Evolutionary conservation across 2,888 invertebrate genomes (phyloP).

Genomic region (Lycophotia porphyrea): DNA sequence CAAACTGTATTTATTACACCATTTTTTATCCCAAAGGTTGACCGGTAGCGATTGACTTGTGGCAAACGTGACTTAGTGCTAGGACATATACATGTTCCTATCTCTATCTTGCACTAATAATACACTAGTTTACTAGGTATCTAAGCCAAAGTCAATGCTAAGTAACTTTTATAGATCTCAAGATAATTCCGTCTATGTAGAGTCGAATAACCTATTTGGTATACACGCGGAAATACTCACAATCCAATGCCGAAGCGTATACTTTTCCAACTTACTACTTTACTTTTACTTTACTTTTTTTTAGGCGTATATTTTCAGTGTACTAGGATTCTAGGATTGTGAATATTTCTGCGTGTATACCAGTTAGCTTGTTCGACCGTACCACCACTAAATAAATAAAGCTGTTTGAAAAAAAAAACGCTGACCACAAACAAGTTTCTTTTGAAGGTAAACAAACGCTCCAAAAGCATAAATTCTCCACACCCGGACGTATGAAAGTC

Average conservation of each 20-base stretch:
- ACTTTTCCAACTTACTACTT: too few relatives aligned
- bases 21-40: not conserved
- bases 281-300: too few relatives aligned
- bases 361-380: too few relatives aligned
- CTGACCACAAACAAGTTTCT: constrained; percentile 14
- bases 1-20: too few relatives aligned
- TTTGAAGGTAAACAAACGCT: constrained; percentile 38
- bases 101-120: not conserved
- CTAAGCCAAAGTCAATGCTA: too few relatives aligned
- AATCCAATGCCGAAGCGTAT: too few relatives aligned
- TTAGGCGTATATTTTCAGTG: too few relatives aligned
- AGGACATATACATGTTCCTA: not conserved
- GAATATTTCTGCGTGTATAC: too few relatives aligned
- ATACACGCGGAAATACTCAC: too few relatives aligned
- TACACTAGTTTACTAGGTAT: not conserved
- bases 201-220: too few relatives aligned
- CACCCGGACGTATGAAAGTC: constrained; percentile 63
- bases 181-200: not conserved
- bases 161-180: not conserved
- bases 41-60: not conserved
- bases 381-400: not conserved
- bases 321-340: too few relatives aligned
- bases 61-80: not conserved
- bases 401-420: not conserved
- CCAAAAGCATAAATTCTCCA: constrained; percentile 28